These are phyloP conservation scores for Drosophila kanapiae DNA, from an alignment of 1,140 invertebrate genomes.

Conservation along the genomic window DNA sequence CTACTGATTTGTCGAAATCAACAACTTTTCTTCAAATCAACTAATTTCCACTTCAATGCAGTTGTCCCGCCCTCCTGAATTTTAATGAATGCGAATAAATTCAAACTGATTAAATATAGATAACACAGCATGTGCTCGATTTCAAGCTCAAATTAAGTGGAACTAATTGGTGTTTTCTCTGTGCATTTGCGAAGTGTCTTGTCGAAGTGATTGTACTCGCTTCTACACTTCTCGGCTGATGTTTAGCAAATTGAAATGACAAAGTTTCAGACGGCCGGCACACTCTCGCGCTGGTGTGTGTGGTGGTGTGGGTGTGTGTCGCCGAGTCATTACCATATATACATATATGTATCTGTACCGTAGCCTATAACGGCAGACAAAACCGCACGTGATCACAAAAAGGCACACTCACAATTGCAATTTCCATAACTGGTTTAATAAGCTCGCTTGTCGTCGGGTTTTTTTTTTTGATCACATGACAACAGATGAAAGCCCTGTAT, in stretches of 20 bases:
- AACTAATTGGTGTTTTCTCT: conserved; percentile 32
- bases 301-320: conserved; percentile 9
- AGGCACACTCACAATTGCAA: conserved; percentile 46
- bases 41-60: background rate
- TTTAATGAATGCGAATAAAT: conserved; percentile 3
- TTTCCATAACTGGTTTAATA: conserved; percentile 68
- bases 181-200: conserved; percentile 4
- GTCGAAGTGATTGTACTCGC: conserved; percentile 23
- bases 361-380: conserved; percentile 28
- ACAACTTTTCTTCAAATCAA: background rate
- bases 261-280: conserved; percentile 39
- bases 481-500: conserved; percentile 14
- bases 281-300: conserved; percentile 2
- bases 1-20: too few relatives aligned
- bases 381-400: conserved; percentile 70
- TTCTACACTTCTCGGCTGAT: conserved; percentile 18
- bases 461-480: conserved; percentile 66
- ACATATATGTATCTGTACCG: conserved; percentile 6
- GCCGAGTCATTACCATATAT: conserved; percentile 41
- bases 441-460: conserved; percentile 20
- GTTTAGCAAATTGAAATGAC: conserved; percentile 57
- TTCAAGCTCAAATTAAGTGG: conserved; percentile 25
- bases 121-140: conserved; percentile 9
- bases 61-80: background rate
- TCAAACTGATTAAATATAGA: conserved; percentile 19